Conservation (phyloP, 92 coral and sea anemone genomes). For the Porites lobata region DNA sequence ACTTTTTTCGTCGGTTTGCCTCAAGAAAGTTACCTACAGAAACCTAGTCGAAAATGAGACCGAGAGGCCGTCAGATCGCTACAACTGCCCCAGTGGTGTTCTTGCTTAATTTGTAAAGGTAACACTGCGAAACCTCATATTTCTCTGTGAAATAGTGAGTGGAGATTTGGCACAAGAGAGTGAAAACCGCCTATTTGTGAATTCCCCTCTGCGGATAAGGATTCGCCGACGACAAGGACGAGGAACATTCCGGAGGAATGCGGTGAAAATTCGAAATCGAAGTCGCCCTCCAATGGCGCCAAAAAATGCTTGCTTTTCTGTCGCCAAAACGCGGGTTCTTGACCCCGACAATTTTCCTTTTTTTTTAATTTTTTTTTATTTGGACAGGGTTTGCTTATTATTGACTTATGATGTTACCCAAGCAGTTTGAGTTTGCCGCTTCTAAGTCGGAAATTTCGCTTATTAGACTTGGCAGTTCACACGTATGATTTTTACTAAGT, state of each 20-base stretch:
- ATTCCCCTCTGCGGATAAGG: background rate
- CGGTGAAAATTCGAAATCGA: slow-evolving; percentile 62
- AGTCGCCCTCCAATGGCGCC: background rate
- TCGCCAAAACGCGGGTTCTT: too few relatives aligned
- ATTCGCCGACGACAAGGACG: slow-evolving; percentile 9
- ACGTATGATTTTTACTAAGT: too few relatives aligned
- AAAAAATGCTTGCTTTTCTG: too few relatives aligned
- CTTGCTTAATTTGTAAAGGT: slow-evolving; percentile 34
- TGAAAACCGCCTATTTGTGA: slow-evolving; percentile 29
- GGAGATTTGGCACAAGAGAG: slow-evolving; percentile 36
- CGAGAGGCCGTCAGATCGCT: slow-evolving; percentile 47
- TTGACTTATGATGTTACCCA: too few relatives aligned
- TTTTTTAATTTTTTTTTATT: too few relatives aligned
- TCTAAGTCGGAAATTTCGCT: too few relatives aligned
- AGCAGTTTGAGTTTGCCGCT: too few relatives aligned
- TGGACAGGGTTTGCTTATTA: too few relatives aligned
- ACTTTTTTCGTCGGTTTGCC: too few relatives aligned
- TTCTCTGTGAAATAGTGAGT: slow-evolving; percentile 41
- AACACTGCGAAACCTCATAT: slow-evolving; percentile 26
- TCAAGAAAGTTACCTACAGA: too few relatives aligned
- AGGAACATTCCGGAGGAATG: slow-evolving; percentile 28
- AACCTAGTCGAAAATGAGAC: slow-evolving; percentile 22
- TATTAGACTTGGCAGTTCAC: too few relatives aligned
- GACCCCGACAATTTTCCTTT: too few relatives aligned
- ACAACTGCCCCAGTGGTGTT: slow-evolving; percentile 26